These are phyloP conservation scores for Molanna angustata DNA, from an alignment of 2,888 invertebrate genomes.

Conservation along the genomic window DNA sequence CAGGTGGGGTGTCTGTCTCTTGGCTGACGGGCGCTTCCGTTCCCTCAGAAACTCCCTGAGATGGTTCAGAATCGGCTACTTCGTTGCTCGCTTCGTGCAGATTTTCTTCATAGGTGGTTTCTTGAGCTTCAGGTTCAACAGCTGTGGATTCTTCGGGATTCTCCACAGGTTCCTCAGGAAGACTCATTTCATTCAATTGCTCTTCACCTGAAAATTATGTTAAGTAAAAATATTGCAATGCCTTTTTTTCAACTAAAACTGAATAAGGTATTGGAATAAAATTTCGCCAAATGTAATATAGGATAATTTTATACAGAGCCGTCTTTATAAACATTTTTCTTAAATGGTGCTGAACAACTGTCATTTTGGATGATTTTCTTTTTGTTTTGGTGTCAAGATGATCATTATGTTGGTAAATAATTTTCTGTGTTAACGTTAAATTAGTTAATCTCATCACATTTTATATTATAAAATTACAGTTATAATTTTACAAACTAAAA, in stretches of 20 bases:
- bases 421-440: too few species aligned
- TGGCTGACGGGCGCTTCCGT: not conserved
- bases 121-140: not conserved
- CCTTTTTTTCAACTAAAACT: not conserved
- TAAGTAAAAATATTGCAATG: not conserved
- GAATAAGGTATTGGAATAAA: too few species aligned
- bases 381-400: too few species aligned
- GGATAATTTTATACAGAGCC: not conserved
- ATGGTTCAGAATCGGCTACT: not conserved
- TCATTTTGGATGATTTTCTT: too few species aligned
- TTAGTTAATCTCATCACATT: too few species aligned
- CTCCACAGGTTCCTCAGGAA: not conserved
- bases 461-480: too few species aligned
- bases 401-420: too few species aligned
- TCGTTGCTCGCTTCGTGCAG: conserved; percentile 4
- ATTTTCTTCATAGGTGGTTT: not conserved
- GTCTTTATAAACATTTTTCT: too few species aligned
- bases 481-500: too few species aligned
- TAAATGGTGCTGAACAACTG: too few species aligned
- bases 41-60: too few species aligned
- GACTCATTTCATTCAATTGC: not conserved
- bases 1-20: conserved; percentile 6
- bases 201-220: conserved; percentile 8
- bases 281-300: not conserved
- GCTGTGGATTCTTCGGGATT: not conserved